Evolutionary conservation across 1,140 invertebrate genomes (phyloP), one percentile per base, ranked within the genome.

Genomic region (Panagrolaimus sp.): DNA sequence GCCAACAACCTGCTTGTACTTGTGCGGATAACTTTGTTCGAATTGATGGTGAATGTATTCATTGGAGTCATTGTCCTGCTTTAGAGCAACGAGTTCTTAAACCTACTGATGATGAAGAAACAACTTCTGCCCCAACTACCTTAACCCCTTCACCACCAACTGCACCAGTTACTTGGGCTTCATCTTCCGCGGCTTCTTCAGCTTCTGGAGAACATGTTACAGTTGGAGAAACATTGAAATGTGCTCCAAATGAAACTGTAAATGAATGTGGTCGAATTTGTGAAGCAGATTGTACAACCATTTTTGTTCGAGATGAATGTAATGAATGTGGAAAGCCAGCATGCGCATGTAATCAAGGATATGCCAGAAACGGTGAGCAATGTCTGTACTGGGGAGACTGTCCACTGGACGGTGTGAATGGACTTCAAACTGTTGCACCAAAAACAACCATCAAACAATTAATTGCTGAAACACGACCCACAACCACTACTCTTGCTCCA

Each of bases 311-410:
- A 9, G 73, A 78, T 38, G 74, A 82, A 65, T 82, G 80, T 44
- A 71, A 67, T 26, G 71, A 71, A 32, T 82, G 80, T 67, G 78
- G 67, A 14, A 63, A 69, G 21, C 70, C 79, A 1, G 68, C 68
- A 0, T 82, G 80, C 63, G 65, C 81, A 21, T 82, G 80, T 58
- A 62, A 45, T 43, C 77, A 79, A 65, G 77, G 77, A 46, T 83
- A 78, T 64, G 81, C 80, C 3, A 68, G 80, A 52, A 69, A 21
- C 10, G 71, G 76, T 52, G 81, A 74, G 64, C 65, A 72, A 52
- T 82, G 80, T 67, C 73, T 83, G 66, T 82, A 82, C 62, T 82
- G 80, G 80, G 78, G 78, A 28, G 82, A 82, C 68, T 82, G 80
- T 67, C 79, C 80, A 24, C n/a, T 66, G 24, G 76, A n/a, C n/a